phyloP scores from a whole-genome alignment of 2,113 vertebrate species.

The Ptychochromis oligacanthus region DNA sequence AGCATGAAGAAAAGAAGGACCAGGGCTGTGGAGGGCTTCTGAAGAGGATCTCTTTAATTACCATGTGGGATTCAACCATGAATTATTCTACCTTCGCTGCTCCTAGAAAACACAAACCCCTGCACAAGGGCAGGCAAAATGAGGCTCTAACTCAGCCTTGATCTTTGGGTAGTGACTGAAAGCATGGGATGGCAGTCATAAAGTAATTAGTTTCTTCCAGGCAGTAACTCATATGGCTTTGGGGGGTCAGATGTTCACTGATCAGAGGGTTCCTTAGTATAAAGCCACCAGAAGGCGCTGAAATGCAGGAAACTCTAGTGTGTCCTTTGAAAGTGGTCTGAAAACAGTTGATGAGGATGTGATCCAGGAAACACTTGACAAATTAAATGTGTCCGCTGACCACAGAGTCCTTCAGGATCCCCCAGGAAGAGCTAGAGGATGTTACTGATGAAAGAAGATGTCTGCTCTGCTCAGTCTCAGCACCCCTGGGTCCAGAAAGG shows the following conservation, averaged over 20 bases:
- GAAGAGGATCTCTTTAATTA: conserved; percentile 39
- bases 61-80: neutral
- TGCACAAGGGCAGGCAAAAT: neutral
- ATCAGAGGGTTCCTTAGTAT: neutral
- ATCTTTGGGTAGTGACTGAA: conserved; percentile 6
- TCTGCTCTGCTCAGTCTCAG: conserved; percentile 9
- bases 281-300: neutral
- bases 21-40: conserved; percentile 5
- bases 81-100: conserved; percentile 10
- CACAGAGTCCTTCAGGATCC: neutral
- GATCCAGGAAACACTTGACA: neutral
- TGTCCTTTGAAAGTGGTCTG: neutral
- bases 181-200: neutral
- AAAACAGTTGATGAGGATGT: conserved; percentile 7
- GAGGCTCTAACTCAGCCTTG: neutral
- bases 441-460: conserved; percentile 14
- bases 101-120: conserved; percentile 1
- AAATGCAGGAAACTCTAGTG: neutral
- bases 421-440: conserved; percentile 1
- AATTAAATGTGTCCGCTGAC: conserved; percentile 3
- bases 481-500: neutral
- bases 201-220: neutral
- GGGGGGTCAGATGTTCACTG: neutral
- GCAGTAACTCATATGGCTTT: neutral
- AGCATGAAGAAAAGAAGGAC: conserved; percentile 22